Evolutionary conservation across 2,888 invertebrate species (phyloP).

Genomic region (Heteromurus nitidus): DNA sequence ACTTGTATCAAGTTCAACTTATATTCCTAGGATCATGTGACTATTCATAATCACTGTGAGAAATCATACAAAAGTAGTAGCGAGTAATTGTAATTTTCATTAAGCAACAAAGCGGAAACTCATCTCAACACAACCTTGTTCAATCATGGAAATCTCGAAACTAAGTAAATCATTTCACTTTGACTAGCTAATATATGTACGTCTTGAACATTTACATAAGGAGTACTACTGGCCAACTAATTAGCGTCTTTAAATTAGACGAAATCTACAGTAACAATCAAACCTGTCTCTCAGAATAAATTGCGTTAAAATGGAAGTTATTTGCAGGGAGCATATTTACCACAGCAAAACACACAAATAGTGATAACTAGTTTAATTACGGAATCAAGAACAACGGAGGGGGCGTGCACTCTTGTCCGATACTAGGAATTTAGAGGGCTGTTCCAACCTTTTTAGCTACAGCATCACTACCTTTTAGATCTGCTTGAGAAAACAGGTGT

Average conservation of each 20-base stretch:
- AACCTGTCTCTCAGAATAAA: too few species aligned
- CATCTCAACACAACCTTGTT: slow-evolving; percentile 20
- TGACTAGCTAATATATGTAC: background rate
- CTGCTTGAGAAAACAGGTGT: slow-evolving; percentile 35
- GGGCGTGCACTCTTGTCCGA: slow-evolving; percentile 11
- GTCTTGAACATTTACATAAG: slow-evolving; percentile 17
- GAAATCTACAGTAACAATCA: too few species aligned
- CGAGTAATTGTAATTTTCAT: slow-evolving; percentile 53
- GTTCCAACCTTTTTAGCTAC: background rate
- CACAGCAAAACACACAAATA: too few species aligned
- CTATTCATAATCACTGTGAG: slow-evolving; percentile 58
- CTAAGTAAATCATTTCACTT: background rate
- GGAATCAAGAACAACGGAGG: slow-evolving; percentile 34
- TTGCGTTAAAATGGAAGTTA: too few species aligned
- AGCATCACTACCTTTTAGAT: background rate
- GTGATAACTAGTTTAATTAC: slow-evolving; percentile 32
- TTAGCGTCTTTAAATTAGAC: slow-evolving; percentile 24
- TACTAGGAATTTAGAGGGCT: slow-evolving; percentile 7
- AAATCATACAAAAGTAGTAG: slow-evolving; percentile 37
- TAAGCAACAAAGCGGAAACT: slow-evolving; percentile 43
- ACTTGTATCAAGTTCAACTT: too few species aligned
- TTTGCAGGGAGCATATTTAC: too few species aligned
- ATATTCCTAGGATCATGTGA: too few species aligned
- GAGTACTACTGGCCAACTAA: slow-evolving; percentile 42
- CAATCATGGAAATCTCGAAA: slow-evolving; percentile 37